Evolutionary conservation across 2,113 vertebrate species (phyloP).

Genomic region (Trematocara variabile): DNA sequence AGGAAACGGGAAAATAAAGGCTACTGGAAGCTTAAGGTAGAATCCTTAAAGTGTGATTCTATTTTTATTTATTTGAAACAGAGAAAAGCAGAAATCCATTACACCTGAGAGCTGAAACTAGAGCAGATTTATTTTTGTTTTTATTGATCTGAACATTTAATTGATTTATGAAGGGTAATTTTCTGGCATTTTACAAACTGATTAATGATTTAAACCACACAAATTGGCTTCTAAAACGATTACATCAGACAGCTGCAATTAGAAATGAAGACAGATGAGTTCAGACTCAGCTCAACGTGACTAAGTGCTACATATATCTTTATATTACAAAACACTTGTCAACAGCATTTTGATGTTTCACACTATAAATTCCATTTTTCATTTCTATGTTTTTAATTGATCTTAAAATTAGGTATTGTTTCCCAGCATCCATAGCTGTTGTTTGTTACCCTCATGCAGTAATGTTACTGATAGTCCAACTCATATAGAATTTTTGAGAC

Average conservation of each 20-base stretch:
- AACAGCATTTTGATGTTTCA: neutral
- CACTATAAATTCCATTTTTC: neutral
- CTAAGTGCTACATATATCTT: neutral
- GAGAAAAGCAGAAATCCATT: neutral
- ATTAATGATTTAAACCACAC: neutral
- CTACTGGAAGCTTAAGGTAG: neutral
- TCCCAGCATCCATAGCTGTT: neutral
- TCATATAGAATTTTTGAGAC: neutral
- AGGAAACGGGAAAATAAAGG: neutral
- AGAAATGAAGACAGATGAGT: neutral
- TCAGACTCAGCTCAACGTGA: neutral
- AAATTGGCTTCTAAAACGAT: neutral
- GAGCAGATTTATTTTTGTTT: neutral
- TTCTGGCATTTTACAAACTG: neutral
- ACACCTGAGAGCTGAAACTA: neutral
- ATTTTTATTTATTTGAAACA: neutral
- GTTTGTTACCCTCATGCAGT: neutral
- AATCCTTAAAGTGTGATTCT: neutral
- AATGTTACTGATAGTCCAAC: neutral
- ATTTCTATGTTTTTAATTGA: neutral
- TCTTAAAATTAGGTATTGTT: neutral
- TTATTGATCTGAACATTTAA: neutral
- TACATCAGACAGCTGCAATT: neutral
- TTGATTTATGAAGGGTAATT: neutral
- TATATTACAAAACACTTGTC: neutral